These are phyloP conservation scores for Eupithecia subumbrata DNA, from an alignment of 2,888 invertebrate genomes.

Conservation along the genomic window DNA sequence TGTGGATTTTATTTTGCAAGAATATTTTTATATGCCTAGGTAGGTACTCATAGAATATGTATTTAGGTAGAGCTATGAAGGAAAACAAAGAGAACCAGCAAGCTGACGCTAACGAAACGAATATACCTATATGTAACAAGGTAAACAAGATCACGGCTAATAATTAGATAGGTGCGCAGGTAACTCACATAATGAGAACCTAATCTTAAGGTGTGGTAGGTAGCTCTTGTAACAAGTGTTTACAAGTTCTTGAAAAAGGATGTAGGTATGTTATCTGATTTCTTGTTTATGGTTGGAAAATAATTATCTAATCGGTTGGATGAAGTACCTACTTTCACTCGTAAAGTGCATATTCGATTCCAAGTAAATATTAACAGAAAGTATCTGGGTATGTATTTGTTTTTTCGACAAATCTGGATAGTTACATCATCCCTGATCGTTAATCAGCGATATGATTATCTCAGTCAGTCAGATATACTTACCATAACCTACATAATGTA, in stretches of 20 bases:
- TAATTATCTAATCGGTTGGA: not conserved
- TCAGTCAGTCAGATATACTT: not conserved
- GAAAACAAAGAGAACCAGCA: not conserved
- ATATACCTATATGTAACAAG: too few species aligned
- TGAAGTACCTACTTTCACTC: not conserved
- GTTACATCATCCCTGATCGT: not conserved
- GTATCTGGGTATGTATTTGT: not conserved
- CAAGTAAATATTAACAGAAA: not conserved
- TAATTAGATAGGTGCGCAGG: too few species aligned
- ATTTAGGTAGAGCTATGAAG: not conserved
- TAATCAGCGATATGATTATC: not conserved
- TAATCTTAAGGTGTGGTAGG: too few species aligned
- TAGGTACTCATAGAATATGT: too few species aligned
- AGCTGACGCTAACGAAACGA: not conserved
- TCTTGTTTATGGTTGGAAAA: not conserved
- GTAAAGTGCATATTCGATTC: not conserved
- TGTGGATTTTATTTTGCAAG: too few species aligned
- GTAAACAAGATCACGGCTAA: too few species aligned
- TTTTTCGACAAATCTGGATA: not conserved
- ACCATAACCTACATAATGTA: not conserved
- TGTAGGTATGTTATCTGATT: not conserved
- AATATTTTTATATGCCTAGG: too few species aligned
- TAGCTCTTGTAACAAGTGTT: not conserved
- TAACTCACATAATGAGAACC: too few species aligned
- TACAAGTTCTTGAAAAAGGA: not conserved